phyloP scores from a whole-genome alignment of 2,113 vertebrate genomes.

The Montifringilla adamsi region DNA sequence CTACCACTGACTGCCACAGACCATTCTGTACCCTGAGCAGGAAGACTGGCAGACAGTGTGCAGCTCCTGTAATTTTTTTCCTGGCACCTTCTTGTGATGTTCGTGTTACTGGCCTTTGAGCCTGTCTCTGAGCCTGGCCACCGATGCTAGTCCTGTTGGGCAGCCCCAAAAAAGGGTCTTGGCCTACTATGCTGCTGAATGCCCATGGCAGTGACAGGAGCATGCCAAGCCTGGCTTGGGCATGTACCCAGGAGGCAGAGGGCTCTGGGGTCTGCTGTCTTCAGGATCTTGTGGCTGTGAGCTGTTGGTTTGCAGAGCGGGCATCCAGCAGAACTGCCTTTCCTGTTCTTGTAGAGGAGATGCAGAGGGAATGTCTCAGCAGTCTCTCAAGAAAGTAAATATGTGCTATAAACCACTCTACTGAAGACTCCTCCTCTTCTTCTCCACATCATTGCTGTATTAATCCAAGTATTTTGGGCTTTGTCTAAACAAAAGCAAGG shows the following conservation, averaged over 20 bases:
- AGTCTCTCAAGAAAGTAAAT: background rate
- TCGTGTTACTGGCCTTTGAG: background rate
- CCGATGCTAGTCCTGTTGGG: background rate
- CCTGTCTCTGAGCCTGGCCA: background rate
- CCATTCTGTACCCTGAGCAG: background rate
- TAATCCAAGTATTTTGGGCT: background rate
- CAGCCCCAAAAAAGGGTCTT: background rate
- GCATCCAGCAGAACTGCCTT: background rate
- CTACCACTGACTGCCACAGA: background rate
- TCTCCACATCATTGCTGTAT: background rate
- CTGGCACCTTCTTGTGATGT: background rate
- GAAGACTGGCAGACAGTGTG: background rate
- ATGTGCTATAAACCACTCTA: background rate
- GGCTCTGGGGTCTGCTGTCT: background rate
- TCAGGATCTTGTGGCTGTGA: background rate
- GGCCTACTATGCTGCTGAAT: background rate
- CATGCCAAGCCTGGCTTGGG: background rate
- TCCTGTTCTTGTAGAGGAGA: background rate
- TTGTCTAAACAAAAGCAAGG: background rate
- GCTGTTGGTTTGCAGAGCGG: background rate
- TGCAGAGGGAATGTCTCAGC: background rate
- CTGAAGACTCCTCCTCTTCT: background rate
- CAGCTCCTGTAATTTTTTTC: background rate
- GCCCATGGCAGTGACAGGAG: background rate
- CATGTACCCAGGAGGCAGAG: no score